Conservation (phyloP, 2,797 vertebrate species). For the Manis pentadactyla region DNA sequence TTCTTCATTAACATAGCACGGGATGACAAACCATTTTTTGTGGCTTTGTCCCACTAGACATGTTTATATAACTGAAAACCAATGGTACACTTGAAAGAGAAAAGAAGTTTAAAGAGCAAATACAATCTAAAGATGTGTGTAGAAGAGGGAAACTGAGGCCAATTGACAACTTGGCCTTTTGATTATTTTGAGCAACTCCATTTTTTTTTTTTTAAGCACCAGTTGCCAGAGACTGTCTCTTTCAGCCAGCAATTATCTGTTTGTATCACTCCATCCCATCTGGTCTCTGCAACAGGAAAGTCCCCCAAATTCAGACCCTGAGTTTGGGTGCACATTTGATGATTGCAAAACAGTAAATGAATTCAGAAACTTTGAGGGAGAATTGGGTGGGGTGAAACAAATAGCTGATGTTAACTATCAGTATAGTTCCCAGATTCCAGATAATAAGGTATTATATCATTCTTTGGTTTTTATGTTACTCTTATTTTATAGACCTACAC, state of each 20-base stretch:
- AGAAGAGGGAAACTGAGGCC: not conserved
- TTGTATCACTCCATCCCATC: not conserved
- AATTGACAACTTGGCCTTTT: not conserved
- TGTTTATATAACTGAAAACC: slow-evolving; percentile 57
- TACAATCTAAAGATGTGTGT: not conserved
- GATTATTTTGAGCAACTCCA: not conserved
- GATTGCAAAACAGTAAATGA: not conserved
- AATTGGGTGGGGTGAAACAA: not conserved
- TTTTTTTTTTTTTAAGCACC: slow-evolving; percentile 27
- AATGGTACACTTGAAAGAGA: slow-evolving; percentile 37
- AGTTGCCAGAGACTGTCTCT: not conserved
- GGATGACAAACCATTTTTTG: not conserved
- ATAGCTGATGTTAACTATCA: not conserved
- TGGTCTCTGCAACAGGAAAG: not conserved
- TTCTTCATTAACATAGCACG: not conserved
- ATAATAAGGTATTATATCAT: slow-evolving; percentile 37
- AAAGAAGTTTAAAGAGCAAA: slow-evolving; percentile 38
- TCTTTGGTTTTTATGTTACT: slow-evolving; percentile 19
- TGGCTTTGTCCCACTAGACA: slow-evolving; percentile 28
- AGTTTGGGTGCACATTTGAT: not conserved
- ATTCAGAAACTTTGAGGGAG: slow-evolving; percentile 19
- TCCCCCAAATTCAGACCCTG: not conserved
- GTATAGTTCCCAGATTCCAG: not conserved
- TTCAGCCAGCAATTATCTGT: slow-evolving; percentile 3
- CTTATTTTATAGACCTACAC: not conserved